Evolutionary conservation across 2,797 vertebrate species (phyloP), one percentile per base, ranked within the genome.

Genomic region (Microtus obscurus): DNA sequence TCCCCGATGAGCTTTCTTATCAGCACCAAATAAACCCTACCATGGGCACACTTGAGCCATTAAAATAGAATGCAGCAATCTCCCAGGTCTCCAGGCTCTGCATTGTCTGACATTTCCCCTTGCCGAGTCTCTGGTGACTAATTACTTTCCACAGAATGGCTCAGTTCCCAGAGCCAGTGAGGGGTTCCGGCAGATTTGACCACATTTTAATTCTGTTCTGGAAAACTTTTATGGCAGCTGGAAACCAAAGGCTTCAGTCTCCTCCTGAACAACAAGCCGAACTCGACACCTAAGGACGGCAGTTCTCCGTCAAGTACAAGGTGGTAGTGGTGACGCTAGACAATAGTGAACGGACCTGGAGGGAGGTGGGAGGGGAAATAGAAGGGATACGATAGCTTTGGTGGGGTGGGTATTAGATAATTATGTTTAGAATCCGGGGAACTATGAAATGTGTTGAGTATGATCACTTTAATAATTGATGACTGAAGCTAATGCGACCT

Each of bases 1-100:
- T 81, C 90, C 80, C 93, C 86, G n/a, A 96, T 94, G 87, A 94
- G 34, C 45, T 74, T 90, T 43, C 74, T 96, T 96, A 94, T 94
- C 86, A 69, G 23, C 91, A 63, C 81, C 79, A 91, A 95, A 53
- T 80, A 95, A 96, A 67, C 87, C 81, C 87, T 89, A 87, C 83
- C 79, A 73, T 23, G 65, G 53, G 74, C 74, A 63, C 61, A 71
- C 88, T 87, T 93, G 79, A 92, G 74, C 89, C 83, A 63, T 96
- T 91, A 91, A 90, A 97, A 85, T 94, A 91, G 89, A 77, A 53
- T 56, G 12, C 51, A 94, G 53, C 63, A 6, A 7, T 73, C 56
- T 73, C 59, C 71, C 73, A 79, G 48, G 31, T 94, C 87, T 91
- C 45, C 51, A 71, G 87, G 56, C 90, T 77, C 25, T 19, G 4